phyloP scores from a whole-genome alignment of 2,888 invertebrate genomes.

The Tetragonisca angustula region DNA sequence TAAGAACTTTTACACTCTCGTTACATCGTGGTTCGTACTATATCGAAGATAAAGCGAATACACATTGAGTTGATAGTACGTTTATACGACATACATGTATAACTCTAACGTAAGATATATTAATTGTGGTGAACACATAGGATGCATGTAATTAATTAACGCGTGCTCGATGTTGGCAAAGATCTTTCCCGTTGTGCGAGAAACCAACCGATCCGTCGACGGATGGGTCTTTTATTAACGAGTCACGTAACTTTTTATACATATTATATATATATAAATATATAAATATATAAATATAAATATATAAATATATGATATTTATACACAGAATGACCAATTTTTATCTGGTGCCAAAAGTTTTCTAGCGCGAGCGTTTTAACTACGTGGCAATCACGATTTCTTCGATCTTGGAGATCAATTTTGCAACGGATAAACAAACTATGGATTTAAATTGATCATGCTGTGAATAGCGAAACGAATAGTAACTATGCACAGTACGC shows the following conservation, averaged over 20 bases:
- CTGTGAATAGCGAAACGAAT: slow-evolving; percentile 44
- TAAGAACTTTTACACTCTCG: not conserved
- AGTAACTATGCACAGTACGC: slow-evolving; percentile 56
- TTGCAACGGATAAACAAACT: slow-evolving; percentile 7
- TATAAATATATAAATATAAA: slow-evolving; percentile 36
- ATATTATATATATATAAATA: slow-evolving; percentile 35
- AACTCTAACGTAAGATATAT: slow-evolving; percentile 68
- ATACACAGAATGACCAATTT: slow-evolving; percentile 62
- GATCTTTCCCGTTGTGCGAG: not conserved
- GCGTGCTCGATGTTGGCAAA: slow-evolving; percentile 15
- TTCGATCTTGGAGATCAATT: slow-evolving; percentile 9
- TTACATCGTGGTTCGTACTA: slow-evolving; percentile 35
- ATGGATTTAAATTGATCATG: slow-evolving; percentile 61
- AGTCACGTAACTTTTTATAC: slow-evolving; percentile 48
- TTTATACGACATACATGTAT: slow-evolving; percentile 68
- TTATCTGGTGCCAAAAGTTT: slow-evolving; percentile 40
- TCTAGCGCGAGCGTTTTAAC: not conserved
- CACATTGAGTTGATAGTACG: slow-evolving; percentile 59
- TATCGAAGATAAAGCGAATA: slow-evolving; percentile 57
- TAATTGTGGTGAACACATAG: slow-evolving; percentile 66
- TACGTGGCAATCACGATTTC: slow-evolving; percentile 3
- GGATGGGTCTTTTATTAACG: slow-evolving; percentile 6
- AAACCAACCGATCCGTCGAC: not conserved
- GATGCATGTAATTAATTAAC: slow-evolving; percentile 65
- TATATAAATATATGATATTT: slow-evolving; percentile 49